Percentiles rank a stretch among this genome's conserved stretches.
Conservation (phyloP, 2,888 invertebrate species). For the Stenodema calcarata region DNA sequence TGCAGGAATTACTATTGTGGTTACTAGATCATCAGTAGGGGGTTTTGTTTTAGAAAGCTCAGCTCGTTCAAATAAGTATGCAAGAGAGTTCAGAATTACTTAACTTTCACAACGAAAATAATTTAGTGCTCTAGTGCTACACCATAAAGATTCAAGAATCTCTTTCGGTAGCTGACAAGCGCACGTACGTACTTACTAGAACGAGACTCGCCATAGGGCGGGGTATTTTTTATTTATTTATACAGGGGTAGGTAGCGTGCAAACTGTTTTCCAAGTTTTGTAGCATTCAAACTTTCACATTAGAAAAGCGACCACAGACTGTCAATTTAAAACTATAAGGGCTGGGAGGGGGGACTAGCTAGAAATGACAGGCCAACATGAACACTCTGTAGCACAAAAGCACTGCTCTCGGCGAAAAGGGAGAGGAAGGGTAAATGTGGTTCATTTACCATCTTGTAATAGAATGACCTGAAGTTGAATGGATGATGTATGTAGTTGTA, state of each 20-base stretch:
- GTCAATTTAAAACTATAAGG: neutral
- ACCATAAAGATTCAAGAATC: no score
- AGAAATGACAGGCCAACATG: constrained; percentile 23
- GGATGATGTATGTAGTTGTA: constrained; percentile 50
- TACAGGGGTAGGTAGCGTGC: constrained; percentile 8
- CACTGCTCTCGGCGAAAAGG: constrained; percentile 23
- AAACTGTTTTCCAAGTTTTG: constrained; percentile 20
- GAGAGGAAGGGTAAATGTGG: constrained; percentile 41
- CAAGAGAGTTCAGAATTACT: no score
- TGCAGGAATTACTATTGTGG: neutral
- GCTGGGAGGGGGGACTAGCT: neutral
- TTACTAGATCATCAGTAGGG: neutral
- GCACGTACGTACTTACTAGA: neutral
- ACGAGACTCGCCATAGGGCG: neutral
- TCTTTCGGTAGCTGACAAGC: no score
- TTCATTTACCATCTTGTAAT: constrained; percentile 50
- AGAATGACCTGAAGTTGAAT: constrained; percentile 50
- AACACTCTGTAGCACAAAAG: constrained; percentile 37
- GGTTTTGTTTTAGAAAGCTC: neutral
- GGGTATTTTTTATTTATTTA: neutral
- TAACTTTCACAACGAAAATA: no score
- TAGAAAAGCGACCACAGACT: neutral
- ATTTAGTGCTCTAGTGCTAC: no score
- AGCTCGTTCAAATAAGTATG: neutral
- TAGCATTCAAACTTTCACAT: constrained; percentile 15